A percentile compares a stretch with the other conserved stretches of the same genome.
Conservation (phyloP, 2,113 vertebrate genomes). For the Spheniscus mendiculus region DNA sequence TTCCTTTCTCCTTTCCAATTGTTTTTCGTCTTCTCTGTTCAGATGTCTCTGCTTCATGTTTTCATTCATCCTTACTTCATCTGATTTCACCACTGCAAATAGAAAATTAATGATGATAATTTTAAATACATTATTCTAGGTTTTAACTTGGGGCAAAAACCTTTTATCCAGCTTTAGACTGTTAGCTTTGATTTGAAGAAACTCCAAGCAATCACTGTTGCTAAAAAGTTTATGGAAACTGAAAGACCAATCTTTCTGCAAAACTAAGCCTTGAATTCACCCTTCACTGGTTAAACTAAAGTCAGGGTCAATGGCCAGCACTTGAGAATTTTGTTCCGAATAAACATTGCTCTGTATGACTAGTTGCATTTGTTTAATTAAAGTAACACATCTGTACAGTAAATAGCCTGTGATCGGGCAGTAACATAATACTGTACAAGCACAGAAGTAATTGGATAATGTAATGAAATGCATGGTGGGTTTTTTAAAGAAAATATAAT, state of each 20-base stretch:
- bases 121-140: background rate
- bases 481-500: conserved; percentile 78
- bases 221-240: background rate
- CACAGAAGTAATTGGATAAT: conserved; percentile 77
- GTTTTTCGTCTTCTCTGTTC: background rate
- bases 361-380: conserved; percentile 81
- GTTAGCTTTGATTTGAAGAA: background rate
- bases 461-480: conserved; percentile 76
- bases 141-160: background rate
- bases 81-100: background rate
- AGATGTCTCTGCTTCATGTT: background rate
- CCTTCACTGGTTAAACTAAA: background rate
- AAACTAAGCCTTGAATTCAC: background rate
- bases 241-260: background rate
- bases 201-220: background rate
- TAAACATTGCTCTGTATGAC: conserved; percentile 65
- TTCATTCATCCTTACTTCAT: background rate
- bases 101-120: background rate
- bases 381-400: conserved; percentile 77
- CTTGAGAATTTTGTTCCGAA: conserved; percentile 25
- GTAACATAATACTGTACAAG: conserved; percentile 74
- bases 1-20: background rate
- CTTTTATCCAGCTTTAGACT: background rate
- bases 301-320: background rate
- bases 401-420: conserved; percentile 71